Percentiles rank a stretch among this genome's conserved stretches.
phyloP scores from a whole-genome alignment of 2,113 vertebrate species.

The Lepus americanus region DNA sequence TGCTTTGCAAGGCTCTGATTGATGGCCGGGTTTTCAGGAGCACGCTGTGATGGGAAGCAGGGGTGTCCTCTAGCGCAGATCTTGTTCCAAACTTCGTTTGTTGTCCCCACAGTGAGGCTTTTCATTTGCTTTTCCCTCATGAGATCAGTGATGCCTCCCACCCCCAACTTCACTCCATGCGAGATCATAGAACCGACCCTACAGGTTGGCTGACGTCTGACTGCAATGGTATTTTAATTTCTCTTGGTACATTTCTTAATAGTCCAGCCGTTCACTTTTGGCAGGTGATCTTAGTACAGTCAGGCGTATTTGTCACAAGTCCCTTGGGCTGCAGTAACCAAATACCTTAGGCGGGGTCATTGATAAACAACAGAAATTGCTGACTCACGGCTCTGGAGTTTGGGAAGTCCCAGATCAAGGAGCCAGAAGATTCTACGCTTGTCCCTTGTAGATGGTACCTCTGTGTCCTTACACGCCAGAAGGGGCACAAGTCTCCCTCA shows the following conservation, averaged over 20 bases:
- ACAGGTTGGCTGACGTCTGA: background rate
- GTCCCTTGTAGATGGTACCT: background rate
- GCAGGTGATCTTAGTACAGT: conserved; percentile 46
- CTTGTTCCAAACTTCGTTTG: conserved; percentile 24
- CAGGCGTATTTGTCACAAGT: background rate
- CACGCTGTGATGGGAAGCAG: background rate
- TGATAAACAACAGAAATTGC: background rate
- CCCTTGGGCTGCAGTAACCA: background rate
- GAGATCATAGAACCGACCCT: conserved; percentile 24
- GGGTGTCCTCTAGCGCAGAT: background rate
- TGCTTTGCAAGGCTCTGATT: conserved; percentile 60
- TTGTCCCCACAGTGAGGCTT: conserved; percentile 28
- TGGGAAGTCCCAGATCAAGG: background rate
- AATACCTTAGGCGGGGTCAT: background rate
- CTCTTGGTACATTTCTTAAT: conserved; percentile 49
- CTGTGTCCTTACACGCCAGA: too few species aligned
- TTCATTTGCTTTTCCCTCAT: conserved; percentile 61
- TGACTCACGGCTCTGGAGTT: background rate
- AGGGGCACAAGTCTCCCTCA: background rate
- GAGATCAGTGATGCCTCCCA: conserved; percentile 18
- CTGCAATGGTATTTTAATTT: conserved; percentile 21
- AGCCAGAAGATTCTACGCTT: background rate
- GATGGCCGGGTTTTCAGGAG: background rate
- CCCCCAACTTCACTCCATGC: background rate
- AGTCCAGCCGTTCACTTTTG: background rate